Base-by-base conservation (phyloP, 2,797 vertebrate genomes). In the Ibycter americanus region DNA sequence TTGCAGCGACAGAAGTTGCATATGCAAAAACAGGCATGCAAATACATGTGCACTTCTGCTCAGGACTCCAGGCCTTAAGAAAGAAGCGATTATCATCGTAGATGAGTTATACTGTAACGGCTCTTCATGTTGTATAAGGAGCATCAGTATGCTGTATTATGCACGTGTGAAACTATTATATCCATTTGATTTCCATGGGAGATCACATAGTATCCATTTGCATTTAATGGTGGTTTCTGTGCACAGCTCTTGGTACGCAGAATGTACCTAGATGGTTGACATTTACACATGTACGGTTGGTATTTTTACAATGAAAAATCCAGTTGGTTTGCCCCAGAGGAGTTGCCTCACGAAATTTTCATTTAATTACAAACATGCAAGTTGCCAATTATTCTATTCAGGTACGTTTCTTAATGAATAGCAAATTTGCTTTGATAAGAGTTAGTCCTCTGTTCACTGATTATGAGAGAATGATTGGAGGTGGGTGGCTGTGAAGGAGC, bases 141-240 rank as follows among this genome's bases (percentile, higher is more conserved):
- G 72, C 90, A 94, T 97, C 94, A 95, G 92, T 93, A 81, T 92
- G 87, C 93, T 90, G 62, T 89, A 88, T 96, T 96, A 91, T 90
- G 92, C 73, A 84, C 79, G 68, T 85, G 67, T 59, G 80, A 93
- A 95, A 93, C 70, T 96, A 83, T 85, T 91, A 65, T 66, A 73
- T 89, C 93, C 54, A 87, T 93, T 94, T 91, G 85, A 94, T 97
- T 97, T 97, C 89, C 56, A 32, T 31, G 65, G 40, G 56, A 93
- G 93, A 89, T 95, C 80, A 54, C 36, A 63, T 54, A 95, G 71
- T 94, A 96, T 95, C 42, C 25, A 17, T 90, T 96, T 95, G 70
- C 62, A 77, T 92, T 93, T 94, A 92, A 81, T 73, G 66, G 61
- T 78, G 2, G 1, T 67, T 92, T 67, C 49, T 18, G 8, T 42